Base-by-base conservation (phyloP, 2,113 vertebrate genomes). In the Tachysurus vachellii region DNA sequence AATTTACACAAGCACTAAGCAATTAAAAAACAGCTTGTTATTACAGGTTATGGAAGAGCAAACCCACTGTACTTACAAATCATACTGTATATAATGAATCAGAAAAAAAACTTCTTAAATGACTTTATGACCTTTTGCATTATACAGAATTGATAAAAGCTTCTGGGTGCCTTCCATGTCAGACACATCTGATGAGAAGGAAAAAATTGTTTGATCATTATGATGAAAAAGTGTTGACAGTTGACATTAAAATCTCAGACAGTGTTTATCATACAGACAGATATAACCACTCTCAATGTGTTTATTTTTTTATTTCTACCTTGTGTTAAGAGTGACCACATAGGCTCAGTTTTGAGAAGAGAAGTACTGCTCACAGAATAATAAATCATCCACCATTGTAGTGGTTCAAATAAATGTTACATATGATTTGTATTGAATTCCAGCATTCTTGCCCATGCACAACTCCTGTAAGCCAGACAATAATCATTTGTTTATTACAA, bases 1-100 rank as follows among this genome's bases (percentile, higher is more conserved):
- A 85, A 70, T 17, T 36, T 50, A 82, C 11, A 50, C 23, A 50
- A 79, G 68, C 81, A 80, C 80, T 31, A 56, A 42, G 80, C 81
- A 88, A 90, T 90, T 90, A 88, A 90, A 90, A 73, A n/a, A 28
- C 50, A 16, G 31, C 86, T 88, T 76, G 85, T 88, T 86, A 88
- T 56, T 54, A 80, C 19, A 84, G 83, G 79, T 53, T 73, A 84
- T 44, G 42, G 50, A 36, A 4, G 47, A 86, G 57, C 73, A 80
- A 62, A 86, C 54, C 19, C 42, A 73, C 80, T 76, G 57, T 73
- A 76, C 83, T 84, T 83, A 77, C 85, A 53, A 84, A 88, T 6
- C 10, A 80, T 47, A 36, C 36, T 36, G 36, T 36, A 86, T 71
- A 36, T 88, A 86, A 86, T 61, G 84, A 86, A 36, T 53, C 47